Evolutionary conservation across 92 coral and sea anemone species (phyloP), one percentile per base, ranked within the genome.

Genomic region (Palythoa grandiflora): DNA sequence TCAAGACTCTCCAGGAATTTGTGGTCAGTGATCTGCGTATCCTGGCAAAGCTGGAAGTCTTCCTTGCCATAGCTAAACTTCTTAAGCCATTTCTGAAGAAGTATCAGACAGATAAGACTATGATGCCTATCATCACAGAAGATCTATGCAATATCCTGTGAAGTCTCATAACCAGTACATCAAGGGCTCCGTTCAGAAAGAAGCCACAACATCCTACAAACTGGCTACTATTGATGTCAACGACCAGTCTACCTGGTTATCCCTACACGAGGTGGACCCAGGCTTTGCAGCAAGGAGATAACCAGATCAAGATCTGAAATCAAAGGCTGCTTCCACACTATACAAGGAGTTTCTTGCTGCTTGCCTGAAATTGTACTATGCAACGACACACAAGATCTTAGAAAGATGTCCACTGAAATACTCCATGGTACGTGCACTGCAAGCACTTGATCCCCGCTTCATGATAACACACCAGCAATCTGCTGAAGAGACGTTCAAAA

Each of bases 81-180:
- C n/a, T n/a, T 51, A 39, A 13, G 50, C 63, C 59, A 1, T 77
- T 77, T 48, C 83, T 77, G 51, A 10, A 47, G 17, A 13, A 35
- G 15, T 77, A 77, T 61, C 84, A 48, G 84, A 78, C 84, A 78
- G 84, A 78, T 48, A 75, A 75, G 79, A 44, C 79, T 8, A 75
- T 75, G 79, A 38, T 36, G 21, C 79, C 79, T 3, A 6, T 39
- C 63, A 21, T 78, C 20, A 16, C 65, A 52, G 40, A 19, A 39
- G 84, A 78, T 78, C 28, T 78, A 13, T 78, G 21, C 55, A 14
- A 78, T 21, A 21, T 78, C 8, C 16, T 78, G 39, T 35, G 63
- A 78, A 48, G 65, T 21, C 84, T 78, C 65, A 13, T 78, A 17
- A 16, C 84, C 57, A 52, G 60, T 57, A 9, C 63, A 57, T 57